Base-by-base conservation (phyloP, 2,888 invertebrate genomes). In the Pollenia labialis region DNA sequence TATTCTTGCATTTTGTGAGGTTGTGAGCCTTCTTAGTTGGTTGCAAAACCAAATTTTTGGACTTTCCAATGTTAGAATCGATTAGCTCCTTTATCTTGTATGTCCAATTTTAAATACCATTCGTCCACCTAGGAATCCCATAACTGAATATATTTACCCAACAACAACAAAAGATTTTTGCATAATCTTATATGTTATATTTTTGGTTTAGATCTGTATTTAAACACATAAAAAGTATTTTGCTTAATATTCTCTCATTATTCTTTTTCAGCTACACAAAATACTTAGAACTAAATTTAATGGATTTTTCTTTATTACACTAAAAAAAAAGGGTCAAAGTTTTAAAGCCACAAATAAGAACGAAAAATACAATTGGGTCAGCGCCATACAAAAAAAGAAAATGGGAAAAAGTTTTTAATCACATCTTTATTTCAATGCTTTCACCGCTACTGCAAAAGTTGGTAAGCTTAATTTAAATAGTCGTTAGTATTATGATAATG, bases 291-390 rank as follows among this genome's bases (percentile, higher is more conserved):
- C 66, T 66, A 71, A 81, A 58, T 66, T 74, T 81, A 74, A 74
- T 74, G 66, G 58, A 16, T 74, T 81, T 74, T 64, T 58, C 60
- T 74, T 81, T 81, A 16, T 66, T 54, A 4, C 40, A 16, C n/a
- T n/a, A 42, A 3, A 54, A 66, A 66, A 74, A 81, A 81, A 74
- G 64, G 81, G 72, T 81, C 64, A 74, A 74, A 56, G 66, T 81
- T 74, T 66, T n/a, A 56, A 74, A 66, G 42, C 72, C 72, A 50
- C 62, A 72, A 81, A 62, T 16, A 54, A 64, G 16, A 72, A 72
- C 12, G 69, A 42, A 52, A 62, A 18, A 32, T 62, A 54, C 52
- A 71, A 71, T 52, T 80, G 71, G 71, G 71, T 71, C 62, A 80
- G 12, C 58, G 54, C 54, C 40, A 52, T 40, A 16, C 32, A 6